Base-by-base conservation (phyloP, 2,797 vertebrate genomes). In the Meda fulgida region DNA sequence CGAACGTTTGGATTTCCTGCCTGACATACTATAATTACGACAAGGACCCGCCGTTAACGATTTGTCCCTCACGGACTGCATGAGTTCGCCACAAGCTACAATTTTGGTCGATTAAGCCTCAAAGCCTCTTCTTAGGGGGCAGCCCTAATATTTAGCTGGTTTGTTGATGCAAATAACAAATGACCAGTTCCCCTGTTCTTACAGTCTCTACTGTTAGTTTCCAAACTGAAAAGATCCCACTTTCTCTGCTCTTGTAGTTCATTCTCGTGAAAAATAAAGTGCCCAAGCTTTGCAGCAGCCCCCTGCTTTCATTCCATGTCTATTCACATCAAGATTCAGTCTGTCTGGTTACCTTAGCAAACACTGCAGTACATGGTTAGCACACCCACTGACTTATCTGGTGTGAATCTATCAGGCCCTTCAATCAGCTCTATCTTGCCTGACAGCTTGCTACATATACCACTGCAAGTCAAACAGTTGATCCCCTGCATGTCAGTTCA, bases 341-440 rank as follows among this genome's bases (percentile, higher is more conserved):
- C 60, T 76, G 75, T 69, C 82, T 84, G 34, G 69, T 55, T 46
- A 60, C 48, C 21, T 67, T 63, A 65, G n/a, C 73, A 78, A 63
- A 71, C 65, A 48, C 60, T 31, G 51, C 19, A 73, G 76, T 48
- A 53, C 23, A 53, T 31, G 26, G 36, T 76, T 79, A 67, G 55
- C 4, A 3, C 5, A 55, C 16, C 53, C 51, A 18, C 10, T 18
- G 69, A 43, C 65, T 84, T 60, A 76, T 48, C 70, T 69, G 38
- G n/a, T 48, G 3, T 5, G 11, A 83, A 69, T 51, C 55, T 19
- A 23, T 84, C 65, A 43, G 83, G 36, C 26, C 26, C 38, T 69
- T 73, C 69, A 80, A 31, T 76, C 77, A 66, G 13, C 10, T 7
- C 34, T 76, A 43, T 38, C 71, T 80, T 69, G 11, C 31, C 31